A percentile compares a stretch with the other conserved stretches of the same genome.
These are phyloP conservation scores for Cephus rjabovi DNA, from an alignment of 2,888 invertebrate species.

Conservation along the genomic window DNA sequence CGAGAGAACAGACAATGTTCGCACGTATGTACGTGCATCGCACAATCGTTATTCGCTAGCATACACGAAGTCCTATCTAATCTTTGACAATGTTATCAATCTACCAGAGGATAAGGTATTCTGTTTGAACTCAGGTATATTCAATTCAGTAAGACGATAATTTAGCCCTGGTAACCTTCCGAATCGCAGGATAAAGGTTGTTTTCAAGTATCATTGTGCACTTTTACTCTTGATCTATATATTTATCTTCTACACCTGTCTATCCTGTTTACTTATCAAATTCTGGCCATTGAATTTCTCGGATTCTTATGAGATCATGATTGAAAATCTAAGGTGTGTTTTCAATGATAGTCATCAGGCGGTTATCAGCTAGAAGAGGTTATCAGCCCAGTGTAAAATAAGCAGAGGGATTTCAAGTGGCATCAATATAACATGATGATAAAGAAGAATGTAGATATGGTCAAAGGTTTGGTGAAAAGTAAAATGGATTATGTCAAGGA, in stretches of 20 bases:
- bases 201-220: background rate
- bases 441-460: conserved; percentile 5
- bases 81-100: conserved; percentile 43
- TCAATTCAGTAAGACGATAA: conserved; percentile 1
- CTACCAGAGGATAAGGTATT: conserved; percentile 34
- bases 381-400: background rate
- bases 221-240: background rate
- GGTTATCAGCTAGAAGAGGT: background rate
- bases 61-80: conserved; percentile 42
- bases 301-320: background rate
- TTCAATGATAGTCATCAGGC: background rate
- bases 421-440: background rate
- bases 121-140: conserved; percentile 6
- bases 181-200: background rate
- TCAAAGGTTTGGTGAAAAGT: conserved; percentile 9
- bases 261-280: background rate
- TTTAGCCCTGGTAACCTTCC: background rate
- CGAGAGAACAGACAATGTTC: background rate
- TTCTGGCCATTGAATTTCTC: background rate
- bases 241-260: background rate
- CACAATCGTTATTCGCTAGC: background rate
- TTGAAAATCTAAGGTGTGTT: background rate
- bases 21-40: background rate
- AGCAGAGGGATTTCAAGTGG: background rate
- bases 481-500: background rate